Conservation (phyloP, 2,113 vertebrate genomes). For the Corvus moneduloides region DNA sequence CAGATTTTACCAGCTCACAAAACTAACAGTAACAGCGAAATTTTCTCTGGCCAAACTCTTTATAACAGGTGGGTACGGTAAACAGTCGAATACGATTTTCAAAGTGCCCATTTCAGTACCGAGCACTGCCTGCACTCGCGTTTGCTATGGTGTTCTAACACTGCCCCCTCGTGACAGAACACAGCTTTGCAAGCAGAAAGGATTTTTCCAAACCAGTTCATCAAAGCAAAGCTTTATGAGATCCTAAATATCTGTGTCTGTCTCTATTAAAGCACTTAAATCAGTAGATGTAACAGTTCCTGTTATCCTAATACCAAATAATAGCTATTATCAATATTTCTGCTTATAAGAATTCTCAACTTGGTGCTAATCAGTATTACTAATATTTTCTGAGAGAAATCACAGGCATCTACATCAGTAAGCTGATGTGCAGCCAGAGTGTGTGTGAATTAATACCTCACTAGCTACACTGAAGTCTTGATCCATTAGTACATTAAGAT, state of each 20-base stretch:
- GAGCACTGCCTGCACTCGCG: not conserved
- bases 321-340: not conserved
- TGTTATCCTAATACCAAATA: not conserved
- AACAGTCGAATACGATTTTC: not conserved
- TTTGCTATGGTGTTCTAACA: conserved; percentile 32
- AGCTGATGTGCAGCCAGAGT: not conserved
- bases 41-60: not conserved
- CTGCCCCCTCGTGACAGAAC: conserved; percentile 65
- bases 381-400: not conserved
- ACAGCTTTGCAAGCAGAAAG: not conserved
- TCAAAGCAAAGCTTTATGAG: not conserved
- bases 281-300: not conserved
- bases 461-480: not conserved
- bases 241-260: not conserved
- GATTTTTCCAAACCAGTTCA: not conserved
- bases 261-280: not conserved
- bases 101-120: not conserved
- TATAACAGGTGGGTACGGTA: not conserved
- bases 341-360: not conserved
- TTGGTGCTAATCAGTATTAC: not conserved
- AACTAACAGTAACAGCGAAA: not conserved
- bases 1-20: not conserved
- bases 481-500: not conserved
- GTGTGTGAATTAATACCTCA: not conserved
- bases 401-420: not conserved